Base-by-base conservation (phyloP, 2,113 vertebrate species). In the Melospiza melodia region DNA sequence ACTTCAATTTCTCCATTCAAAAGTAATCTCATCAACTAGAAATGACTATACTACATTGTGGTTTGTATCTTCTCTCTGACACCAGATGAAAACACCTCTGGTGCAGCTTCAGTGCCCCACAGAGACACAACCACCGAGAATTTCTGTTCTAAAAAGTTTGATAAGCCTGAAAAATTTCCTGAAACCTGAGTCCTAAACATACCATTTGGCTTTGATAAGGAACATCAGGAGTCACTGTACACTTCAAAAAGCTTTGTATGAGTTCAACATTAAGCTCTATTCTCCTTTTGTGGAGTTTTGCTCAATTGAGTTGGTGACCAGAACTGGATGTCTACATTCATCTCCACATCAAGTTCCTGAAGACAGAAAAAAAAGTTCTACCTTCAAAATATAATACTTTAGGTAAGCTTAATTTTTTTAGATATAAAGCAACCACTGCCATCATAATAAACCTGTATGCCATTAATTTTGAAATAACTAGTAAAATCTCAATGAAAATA, bases 261-360 rank as follows among this genome's bases (percentile, higher is more conserved):
- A 17, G 1, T 75, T 76, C 28, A 67, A 8, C 2, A 18, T 58
- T 58, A 19, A 67, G 7, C 6, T 72, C 22, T 71, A 3, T 68
- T 78, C 13, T 52, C 15, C 14, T 73, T 49, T 44, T 68, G 20
- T 65, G 10, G 3, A 9, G 7, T 39, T 74, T 85, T 88, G 7
- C 8, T 12, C 39, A 41, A 11, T 0, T 33, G 8, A 75, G 25
- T 30, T 82, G 31, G 15, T 84, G 4, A 67, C 30, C n/a, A 71
- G 62, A 30, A 79, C 48, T 78, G 22, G 5, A 51, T 25, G 5
- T 55, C 57, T 74, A 20, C 35, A 25, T 85, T 75, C 11, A 67
- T 59, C 27, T 54, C 15, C 19, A 54, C 12, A 49, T 69, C 10
- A 58, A 14, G 5, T 18, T 65, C 18, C 12, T 0, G 0, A 51